Percentiles rank a stretch among this genome's conserved stretches.
These are phyloP conservation scores for Nymphicus hollandicus DNA, from an alignment of 2,113 vertebrate species.

Conservation along the genomic window DNA sequence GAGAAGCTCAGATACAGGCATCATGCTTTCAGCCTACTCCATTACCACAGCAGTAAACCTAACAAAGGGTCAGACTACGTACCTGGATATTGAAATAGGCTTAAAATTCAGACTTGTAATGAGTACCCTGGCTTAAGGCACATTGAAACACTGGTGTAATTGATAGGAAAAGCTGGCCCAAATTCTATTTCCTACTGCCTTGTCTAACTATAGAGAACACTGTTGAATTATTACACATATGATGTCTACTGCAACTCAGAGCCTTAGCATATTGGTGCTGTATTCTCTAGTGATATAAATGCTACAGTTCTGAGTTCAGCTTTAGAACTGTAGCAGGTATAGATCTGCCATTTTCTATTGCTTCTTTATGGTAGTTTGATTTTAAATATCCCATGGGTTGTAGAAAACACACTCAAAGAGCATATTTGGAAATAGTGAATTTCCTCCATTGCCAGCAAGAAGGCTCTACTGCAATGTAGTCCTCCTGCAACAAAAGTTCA, in stretches of 20 bases:
- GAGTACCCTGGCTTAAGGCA: neutral
- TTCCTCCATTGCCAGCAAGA: neutral
- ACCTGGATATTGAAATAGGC: neutral
- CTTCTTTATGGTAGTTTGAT: neutral
- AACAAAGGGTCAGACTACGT: accelerated
- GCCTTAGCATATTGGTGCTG: neutral
- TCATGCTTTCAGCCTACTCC: neutral
- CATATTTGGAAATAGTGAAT: neutral
- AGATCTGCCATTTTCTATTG: neutral
- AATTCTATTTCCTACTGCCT: neutral
- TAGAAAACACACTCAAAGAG: neutral
- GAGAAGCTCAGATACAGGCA: neutral
- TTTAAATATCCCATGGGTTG: neutral
- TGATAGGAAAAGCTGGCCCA: neutral
- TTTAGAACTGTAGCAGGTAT: neutral
- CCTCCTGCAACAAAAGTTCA: neutral
- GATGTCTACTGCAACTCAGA: neutral
- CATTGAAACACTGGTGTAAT: neutral
- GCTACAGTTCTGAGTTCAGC: neutral
- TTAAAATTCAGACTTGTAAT: neutral
- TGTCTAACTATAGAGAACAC: neutral
- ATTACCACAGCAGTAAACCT: neutral
- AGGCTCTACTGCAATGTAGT: neutral
- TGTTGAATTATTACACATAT: neutral
- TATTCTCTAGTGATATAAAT: neutral